Evolutionary conservation across 2,797 vertebrate species (phyloP).

Genomic region (Antennarius maculatus): DNA sequence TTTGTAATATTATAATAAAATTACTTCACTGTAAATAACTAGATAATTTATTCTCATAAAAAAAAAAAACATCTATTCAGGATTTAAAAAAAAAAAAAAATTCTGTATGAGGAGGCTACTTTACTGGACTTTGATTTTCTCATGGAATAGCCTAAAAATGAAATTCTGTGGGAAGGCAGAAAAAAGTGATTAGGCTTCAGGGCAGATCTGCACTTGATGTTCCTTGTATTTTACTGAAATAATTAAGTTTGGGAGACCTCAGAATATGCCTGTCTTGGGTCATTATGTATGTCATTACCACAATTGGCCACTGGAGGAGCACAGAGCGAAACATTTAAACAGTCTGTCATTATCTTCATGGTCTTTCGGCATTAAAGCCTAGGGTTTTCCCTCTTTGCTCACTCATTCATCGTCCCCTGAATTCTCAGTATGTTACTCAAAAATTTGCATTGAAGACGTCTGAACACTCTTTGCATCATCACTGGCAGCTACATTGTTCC

Average conservation of each 20-base stretch:
- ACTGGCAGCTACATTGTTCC: slow-evolving; percentile 1
- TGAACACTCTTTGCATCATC: slow-evolving; percentile 15
- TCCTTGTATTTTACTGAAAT: background rate
- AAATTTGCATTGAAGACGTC: slow-evolving; percentile 11
- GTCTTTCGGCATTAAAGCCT: slow-evolving; percentile 25
- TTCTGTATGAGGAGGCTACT: background rate
- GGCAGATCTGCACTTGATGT: background rate
- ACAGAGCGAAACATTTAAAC: slow-evolving; percentile 12
- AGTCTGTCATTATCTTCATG: background rate
- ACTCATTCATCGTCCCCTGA: slow-evolving; percentile 1
- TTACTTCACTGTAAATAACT: background rate
- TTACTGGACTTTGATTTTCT: background rate
- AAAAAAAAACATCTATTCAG: background rate
- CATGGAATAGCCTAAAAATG: background rate
- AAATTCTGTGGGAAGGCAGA: background rate
- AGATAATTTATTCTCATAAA: background rate
- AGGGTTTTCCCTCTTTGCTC: slow-evolving; percentile 10
- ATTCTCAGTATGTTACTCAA: background rate
- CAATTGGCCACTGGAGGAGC: slow-evolving; percentile 7
- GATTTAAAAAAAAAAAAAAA: background rate
- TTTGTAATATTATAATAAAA: slow-evolving; percentile 1
- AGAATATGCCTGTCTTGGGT: slow-evolving; percentile 5
- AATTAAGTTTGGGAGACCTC: background rate
- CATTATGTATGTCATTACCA: slow-evolving; percentile 6
- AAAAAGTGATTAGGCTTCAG: background rate